phyloP scores from a whole-genome alignment of 2,797 vertebrate genomes.

The Yasuhikotakia modesta region DNA sequence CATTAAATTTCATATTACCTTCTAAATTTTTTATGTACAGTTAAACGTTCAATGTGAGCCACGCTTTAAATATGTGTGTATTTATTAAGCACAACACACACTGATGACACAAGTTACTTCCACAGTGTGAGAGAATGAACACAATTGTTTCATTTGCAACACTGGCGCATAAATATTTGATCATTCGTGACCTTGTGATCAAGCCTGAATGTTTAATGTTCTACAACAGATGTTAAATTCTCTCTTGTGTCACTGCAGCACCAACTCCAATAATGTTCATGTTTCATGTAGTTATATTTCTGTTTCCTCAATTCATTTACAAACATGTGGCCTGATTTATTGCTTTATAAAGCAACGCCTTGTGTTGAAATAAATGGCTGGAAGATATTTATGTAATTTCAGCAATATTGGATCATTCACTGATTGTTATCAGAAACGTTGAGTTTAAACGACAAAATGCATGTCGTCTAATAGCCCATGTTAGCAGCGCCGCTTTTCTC shows the following conservation, averaged over 20 bases:
- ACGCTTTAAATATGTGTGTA: no score
- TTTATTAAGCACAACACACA: no score
- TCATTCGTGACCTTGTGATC: conserved; percentile 51
- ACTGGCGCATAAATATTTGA: conserved; percentile 52
- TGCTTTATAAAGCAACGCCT: conserved; percentile 15
- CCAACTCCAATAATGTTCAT: conserved; percentile 48
- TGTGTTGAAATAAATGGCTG: not conserved
- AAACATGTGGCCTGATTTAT: conserved; percentile 10
- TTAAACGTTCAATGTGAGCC: no score
- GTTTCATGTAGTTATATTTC: conserved; percentile 19
- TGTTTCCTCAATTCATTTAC: conserved; percentile 17
- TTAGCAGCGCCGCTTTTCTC: not conserved
- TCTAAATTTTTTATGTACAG: no score
- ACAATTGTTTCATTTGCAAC: conserved; percentile 43
- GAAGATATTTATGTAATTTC: conserved; percentile 7
- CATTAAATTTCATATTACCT: no score
- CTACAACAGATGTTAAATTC: conserved; percentile 47
- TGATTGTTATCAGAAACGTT: not conserved
- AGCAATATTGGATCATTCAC: conserved; percentile 14
- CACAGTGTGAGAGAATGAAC: no score
- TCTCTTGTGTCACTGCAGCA: conserved; percentile 38
- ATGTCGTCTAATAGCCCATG: conserved; percentile 26
- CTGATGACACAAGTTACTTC: no score
- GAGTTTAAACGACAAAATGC: conserved; percentile 15
- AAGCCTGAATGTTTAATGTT: conserved; percentile 56